Percentiles rank a stretch among this genome's conserved stretches.
These are phyloP conservation scores for Colius striatus DNA, from an alignment of 2,113 vertebrate genomes.

Conservation along the genomic window DNA sequence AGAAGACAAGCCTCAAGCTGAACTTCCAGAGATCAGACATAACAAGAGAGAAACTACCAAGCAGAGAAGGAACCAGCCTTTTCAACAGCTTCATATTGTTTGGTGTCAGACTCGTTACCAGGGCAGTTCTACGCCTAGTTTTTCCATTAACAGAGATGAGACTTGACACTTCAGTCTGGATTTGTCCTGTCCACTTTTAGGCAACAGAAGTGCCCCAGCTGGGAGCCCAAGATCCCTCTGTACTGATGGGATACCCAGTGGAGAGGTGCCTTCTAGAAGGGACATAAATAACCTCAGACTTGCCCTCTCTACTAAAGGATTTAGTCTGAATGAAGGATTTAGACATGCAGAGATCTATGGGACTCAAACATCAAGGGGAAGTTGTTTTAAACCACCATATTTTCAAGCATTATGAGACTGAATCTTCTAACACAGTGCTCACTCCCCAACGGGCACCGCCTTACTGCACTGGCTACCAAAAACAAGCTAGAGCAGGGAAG, in stretches of 20 bases:
- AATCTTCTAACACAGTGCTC: neutral
- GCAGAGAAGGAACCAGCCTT: neutral
- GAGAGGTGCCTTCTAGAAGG: neutral
- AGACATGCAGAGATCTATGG: neutral
- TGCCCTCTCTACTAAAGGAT: neutral
- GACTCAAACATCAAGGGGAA: neutral
- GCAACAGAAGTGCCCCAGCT: neutral
- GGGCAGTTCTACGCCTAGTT: neutral
- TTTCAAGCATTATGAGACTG: neutral
- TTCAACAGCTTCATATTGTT: neutral
- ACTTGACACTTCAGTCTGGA: neutral
- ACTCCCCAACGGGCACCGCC: neutral
- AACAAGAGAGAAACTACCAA: neutral
- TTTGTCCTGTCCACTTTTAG: neutral
- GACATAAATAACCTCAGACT: neutral
- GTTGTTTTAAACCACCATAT: fast-evolving
- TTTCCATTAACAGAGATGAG: neutral
- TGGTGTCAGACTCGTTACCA: neutral
- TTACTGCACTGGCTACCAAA: neutral
- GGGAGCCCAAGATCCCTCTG: neutral
- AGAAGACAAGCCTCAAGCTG: neutral
- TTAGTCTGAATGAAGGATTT: neutral
- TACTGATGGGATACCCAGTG: too few species aligned
- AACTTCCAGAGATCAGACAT: neutral
- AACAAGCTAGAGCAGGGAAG: neutral